A percentile compares a stretch with the other conserved stretches of the same genome.
phyloP scores from a whole-genome alignment of 2,888 invertebrate species.

The Didymodactylos carnosus region DNA sequence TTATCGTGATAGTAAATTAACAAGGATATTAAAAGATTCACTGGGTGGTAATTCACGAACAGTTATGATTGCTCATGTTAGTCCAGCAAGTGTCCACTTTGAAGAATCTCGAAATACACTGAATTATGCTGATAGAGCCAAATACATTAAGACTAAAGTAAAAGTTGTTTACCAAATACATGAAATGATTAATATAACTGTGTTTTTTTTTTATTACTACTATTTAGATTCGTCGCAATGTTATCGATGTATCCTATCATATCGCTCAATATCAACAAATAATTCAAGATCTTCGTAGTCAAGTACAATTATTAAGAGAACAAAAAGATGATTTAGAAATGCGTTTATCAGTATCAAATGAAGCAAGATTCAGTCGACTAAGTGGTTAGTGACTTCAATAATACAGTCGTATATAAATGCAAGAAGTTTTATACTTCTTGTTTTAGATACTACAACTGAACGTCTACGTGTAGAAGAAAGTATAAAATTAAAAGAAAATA shows the following conservation, averaged over 20 bases:
- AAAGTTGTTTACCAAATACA: constrained; percentile 18
- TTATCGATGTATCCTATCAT: constrained; percentile 51
- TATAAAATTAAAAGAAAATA: constrained; percentile 52
- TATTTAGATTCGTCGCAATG: constrained; percentile 38
- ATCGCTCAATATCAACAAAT: constrained; percentile 64
- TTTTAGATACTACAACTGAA: background rate
- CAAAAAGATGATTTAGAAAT: constrained; percentile 18
- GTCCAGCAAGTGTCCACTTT: constrained; percentile 56
- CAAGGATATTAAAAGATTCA: constrained; percentile 50
- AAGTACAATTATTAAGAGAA: constrained; percentile 42
- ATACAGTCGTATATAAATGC: background rate
- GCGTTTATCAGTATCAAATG: background rate
- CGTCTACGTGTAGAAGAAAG: constrained; percentile 10
- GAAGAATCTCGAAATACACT: constrained; percentile 83
- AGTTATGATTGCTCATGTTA: constrained; percentile 87
- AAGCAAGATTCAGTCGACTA: background rate
- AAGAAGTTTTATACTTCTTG: background rate
- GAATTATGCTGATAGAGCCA: constrained; percentile 76
- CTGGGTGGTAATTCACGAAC: constrained; percentile 65
- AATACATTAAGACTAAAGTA: constrained; percentile 72
- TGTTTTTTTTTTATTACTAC: background rate
- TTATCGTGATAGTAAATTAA: constrained; percentile 81
- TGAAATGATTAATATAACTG: too few species aligned
- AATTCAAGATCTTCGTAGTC: constrained; percentile 59
- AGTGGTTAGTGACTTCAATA: background rate